phyloP scores from a whole-genome alignment of 2,888 invertebrate species.

The Ornithoptera alexandrae region DNA sequence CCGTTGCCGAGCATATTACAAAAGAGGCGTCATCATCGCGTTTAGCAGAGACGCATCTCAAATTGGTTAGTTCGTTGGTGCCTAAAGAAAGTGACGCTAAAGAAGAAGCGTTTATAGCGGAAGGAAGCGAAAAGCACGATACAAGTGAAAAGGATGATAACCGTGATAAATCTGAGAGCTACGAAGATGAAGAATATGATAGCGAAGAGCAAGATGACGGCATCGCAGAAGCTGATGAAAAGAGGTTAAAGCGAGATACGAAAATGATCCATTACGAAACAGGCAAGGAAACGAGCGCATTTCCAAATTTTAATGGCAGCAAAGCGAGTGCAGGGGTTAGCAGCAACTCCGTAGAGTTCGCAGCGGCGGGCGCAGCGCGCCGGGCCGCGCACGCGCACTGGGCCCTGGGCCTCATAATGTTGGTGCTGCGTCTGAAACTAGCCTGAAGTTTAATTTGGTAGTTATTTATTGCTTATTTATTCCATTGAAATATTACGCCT shows the following conservation, averaged over 20 bases:
- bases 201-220: constrained; percentile 39
- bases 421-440: constrained; percentile 48
- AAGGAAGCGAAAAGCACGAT: constrained; percentile 52
- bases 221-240: constrained; percentile 37
- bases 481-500: constrained; percentile 63
- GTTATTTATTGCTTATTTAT: constrained; percentile 66
- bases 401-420: constrained; percentile 48
- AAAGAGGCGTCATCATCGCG: constrained; percentile 34
- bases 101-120: constrained; percentile 49
- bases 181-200: constrained; percentile 41
- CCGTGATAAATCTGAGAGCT: neutral
- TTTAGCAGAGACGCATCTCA: constrained; percentile 58
- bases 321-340: constrained; percentile 45
- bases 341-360: constrained; percentile 56
- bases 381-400: constrained; percentile 32
- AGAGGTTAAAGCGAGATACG: constrained; percentile 52
- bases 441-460: constrained; percentile 33
- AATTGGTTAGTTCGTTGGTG: constrained; percentile 55
- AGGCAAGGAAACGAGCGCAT: constrained; percentile 51
- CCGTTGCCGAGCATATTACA: constrained; percentile 52
- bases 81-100: constrained; percentile 41
- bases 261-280: constrained; percentile 59
- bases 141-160: constrained; percentile 36
- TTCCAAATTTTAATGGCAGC: constrained; percentile 36
- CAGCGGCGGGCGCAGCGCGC: constrained; percentile 33